Percentiles rank a stretch among this genome's conserved stretches.
These are phyloP conservation scores for Pararge aegeria DNA, from an alignment of 1,140 invertebrate genomes.

Conservation along the genomic window DNA sequence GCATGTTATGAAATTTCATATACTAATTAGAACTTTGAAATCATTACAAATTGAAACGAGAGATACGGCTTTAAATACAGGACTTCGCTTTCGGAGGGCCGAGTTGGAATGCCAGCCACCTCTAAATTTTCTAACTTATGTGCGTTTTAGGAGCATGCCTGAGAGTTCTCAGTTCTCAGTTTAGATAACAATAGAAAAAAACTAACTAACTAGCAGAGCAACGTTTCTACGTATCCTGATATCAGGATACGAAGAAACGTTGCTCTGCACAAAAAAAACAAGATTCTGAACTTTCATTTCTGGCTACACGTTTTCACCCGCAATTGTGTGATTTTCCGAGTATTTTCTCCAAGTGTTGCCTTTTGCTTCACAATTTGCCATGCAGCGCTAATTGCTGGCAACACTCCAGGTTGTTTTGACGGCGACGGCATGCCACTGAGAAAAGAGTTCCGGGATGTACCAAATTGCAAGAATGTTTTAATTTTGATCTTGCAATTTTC, in stretches of 20 bases:
- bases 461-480: not conserved
- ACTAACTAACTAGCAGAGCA: too few relatives aligned
- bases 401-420: slow-evolving; percentile 11
- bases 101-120: too few relatives aligned
- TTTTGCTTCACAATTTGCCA: slow-evolving; percentile 39
- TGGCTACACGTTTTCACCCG: not conserved
- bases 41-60: too few relatives aligned
- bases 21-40: too few relatives aligned
- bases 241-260: not conserved
- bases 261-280: not conserved
- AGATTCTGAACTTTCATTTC: not conserved
- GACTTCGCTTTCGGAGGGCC: too few relatives aligned
- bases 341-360: slow-evolving; percentile 33
- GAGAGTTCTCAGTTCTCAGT: too few relatives aligned
- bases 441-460: not conserved
- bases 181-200: too few relatives aligned
- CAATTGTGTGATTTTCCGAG: slow-evolving; percentile 22
- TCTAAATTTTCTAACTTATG: too few relatives aligned
- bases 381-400: slow-evolving; percentile 41
- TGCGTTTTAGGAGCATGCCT: too few relatives aligned
- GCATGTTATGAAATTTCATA: too few relatives aligned
- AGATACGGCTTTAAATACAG: too few relatives aligned
- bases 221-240: too few relatives aligned
- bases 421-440: slow-evolving; percentile 16
- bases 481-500: not conserved